Base-by-base conservation (phyloP, 2,888 invertebrate species). In the Morpho helenor region DNA sequence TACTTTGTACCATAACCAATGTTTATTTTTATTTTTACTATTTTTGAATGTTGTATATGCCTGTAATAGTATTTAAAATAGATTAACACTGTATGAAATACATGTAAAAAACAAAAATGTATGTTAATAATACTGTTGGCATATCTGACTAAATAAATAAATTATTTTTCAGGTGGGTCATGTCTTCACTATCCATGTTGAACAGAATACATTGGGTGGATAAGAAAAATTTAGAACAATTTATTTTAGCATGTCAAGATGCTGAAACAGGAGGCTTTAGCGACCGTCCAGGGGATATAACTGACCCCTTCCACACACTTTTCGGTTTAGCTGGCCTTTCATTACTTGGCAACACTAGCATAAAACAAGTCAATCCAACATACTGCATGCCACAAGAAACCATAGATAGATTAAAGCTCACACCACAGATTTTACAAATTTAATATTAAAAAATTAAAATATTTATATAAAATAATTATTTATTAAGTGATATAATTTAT, bases 291-390 rank as follows among this genome's bases (percentile, higher is more conserved):
- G 99, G 98, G 2, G 97, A 99, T 82, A 93, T 98, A 76, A 94
- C 98, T 0, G 99, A 99, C 87, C 99, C 99, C 31, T 99, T 99
- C 83, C 99, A 99, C 81, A 99, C 99, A 0, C 86, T 99, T 2
- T 99, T 99, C 81, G 99, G 99, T 3, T 87, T 99, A 39, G 96
- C 98, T 2, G 93, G 98, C 0, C 92, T 99, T 2, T 98, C 99
- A 0, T 85, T 99, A 46, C 87, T 99, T 64, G 95, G 95, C 22
- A 92, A 95, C 71, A 84, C 92, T 8, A 91, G 91, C 48, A 91
- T 99, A 3, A 95, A 96, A 79, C 87, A 92, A 65, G 96, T 99
- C 2, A 99, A 99, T 87, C 98, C 99, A 0, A 98, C 98, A 0
- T 98, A 97, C 73, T 99, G 99, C 81, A 97, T 99, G 97, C 97